A percentile compares a stretch with the other conserved stretches of the same genome.
phyloP scores from a whole-genome alignment of 2,797 vertebrate genomes.

The Artibeus jamaicensis region DNA sequence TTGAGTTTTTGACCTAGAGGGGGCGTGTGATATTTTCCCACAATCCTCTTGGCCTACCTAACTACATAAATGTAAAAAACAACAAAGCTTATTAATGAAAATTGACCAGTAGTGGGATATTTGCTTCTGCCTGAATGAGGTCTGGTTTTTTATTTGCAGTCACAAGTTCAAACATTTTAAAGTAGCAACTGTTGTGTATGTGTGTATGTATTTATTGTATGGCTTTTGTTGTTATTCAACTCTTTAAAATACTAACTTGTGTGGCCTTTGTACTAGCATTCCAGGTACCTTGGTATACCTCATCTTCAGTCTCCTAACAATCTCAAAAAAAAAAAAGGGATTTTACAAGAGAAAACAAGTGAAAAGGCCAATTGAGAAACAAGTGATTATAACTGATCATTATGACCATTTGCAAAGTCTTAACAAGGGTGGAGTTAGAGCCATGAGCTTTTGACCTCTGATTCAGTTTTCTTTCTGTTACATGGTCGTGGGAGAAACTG shows the following conservation, averaged over 20 bases:
- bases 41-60: neutral
- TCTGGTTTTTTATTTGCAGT: neutral
- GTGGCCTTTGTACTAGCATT: neutral
- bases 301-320: neutral
- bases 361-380: neutral
- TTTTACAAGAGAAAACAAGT: slow-evolving; percentile 32
- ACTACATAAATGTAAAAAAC: neutral
- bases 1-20: neutral
- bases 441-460: neutral
- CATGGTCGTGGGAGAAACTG: neutral
- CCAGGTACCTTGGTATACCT: neutral
- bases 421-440: neutral
- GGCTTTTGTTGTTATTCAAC: neutral
- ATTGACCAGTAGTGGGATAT: neutral
- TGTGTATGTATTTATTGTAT: neutral
- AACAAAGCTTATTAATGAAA: neutral
- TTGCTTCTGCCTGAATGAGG: neutral
- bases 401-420: neutral
- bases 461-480: neutral
- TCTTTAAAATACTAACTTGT: neutral
- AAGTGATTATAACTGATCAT: neutral
- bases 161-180: neutral
- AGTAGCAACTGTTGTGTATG: neutral
- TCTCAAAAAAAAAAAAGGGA: neutral
- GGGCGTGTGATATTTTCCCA: neutral